Evolutionary conservation across 2,888 invertebrate genomes (phyloP).

Genomic region (Omphaloscelis lunosa): DNA sequence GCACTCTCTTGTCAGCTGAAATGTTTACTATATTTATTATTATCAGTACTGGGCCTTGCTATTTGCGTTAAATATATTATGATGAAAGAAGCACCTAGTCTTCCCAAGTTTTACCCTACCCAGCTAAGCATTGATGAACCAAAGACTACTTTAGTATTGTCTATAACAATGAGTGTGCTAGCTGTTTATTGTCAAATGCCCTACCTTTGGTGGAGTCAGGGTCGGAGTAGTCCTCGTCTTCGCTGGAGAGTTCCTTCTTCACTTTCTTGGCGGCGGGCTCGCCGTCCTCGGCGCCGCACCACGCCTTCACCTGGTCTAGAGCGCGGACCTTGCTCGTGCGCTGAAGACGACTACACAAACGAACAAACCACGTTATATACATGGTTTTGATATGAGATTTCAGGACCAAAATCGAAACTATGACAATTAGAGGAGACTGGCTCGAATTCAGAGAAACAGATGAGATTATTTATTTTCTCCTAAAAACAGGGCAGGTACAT

Average conservation of each 20-base stretch:
- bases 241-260: constrained; percentile 89
- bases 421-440: not conserved
- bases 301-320: constrained; percentile 95
- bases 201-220: constrained; percentile 81
- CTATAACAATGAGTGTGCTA: constrained; percentile 38
- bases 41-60: constrained; percentile 64
- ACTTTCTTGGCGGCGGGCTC: constrained; percentile 88
- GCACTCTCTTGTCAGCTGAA: constrained; percentile 84
- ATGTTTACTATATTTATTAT: constrained; percentile 67
- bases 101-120: not conserved
- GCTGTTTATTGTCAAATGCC: constrained; percentile 15
- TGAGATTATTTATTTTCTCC: not conserved
- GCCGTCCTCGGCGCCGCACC: constrained; percentile 93
- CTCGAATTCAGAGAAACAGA: not conserved
- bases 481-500: not conserved
- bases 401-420: not conserved
- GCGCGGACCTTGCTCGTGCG: constrained; percentile 95
- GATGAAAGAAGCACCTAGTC: constrained; percentile 31
- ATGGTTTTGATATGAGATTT: not conserved
- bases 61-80: constrained; percentile 1
- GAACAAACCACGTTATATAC: not conserved
- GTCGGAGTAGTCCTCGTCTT: constrained; percentile 89
- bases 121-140: not conserved
- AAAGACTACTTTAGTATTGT: not conserved
- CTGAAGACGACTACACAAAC: constrained; percentile 91